Evolutionary conservation across 1,140 invertebrate species (phyloP).

Genomic region (Pogonus chalceus): DNA sequence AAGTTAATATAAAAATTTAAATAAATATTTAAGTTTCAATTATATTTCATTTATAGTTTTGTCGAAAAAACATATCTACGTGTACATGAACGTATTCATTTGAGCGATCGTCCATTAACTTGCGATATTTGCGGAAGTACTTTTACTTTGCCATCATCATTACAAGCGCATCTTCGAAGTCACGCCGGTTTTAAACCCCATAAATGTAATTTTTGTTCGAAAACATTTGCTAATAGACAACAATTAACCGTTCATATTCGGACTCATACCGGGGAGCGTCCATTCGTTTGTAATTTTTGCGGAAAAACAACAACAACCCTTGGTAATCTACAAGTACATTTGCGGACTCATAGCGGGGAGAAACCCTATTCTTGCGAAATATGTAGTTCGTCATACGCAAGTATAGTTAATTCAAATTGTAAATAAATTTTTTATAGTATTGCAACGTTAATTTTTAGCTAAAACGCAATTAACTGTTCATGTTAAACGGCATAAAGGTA

Average conservation of each 20-base stretch:
- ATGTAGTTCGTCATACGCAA: constrained; percentile 33
- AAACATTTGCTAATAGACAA: not conserved
- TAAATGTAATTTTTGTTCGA: not conserved
- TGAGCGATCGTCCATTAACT: not conserved
- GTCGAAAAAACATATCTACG: too few species aligned
- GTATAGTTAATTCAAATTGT: not conserved
- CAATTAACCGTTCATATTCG: not conserved
- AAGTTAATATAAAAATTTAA: not conserved
- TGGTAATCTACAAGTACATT: constrained; percentile 39
- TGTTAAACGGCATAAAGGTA: constrained; percentile 27
- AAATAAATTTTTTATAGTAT: not conserved
- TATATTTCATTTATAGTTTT: too few species aligned
- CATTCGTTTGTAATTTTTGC: constrained; percentile 56
- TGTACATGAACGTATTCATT: not conserved
- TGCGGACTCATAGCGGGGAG: constrained; percentile 47
- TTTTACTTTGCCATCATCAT: not conserved
- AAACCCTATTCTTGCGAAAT: constrained; percentile 47
- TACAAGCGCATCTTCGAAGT: not conserved
- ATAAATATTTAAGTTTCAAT: not conserved
- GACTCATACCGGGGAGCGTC: constrained; percentile 53
- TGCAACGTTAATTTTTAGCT: not conserved
- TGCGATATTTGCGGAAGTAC: not conserved
- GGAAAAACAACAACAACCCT: constrained; percentile 44
- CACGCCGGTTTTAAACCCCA: not conserved
- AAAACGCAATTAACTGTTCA: constrained; percentile 19